A percentile compares a stretch with the other conserved stretches of the same genome.
phyloP scores from a whole-genome alignment of 2,113 vertebrate genomes.

The Menidia beryllina region DNA sequence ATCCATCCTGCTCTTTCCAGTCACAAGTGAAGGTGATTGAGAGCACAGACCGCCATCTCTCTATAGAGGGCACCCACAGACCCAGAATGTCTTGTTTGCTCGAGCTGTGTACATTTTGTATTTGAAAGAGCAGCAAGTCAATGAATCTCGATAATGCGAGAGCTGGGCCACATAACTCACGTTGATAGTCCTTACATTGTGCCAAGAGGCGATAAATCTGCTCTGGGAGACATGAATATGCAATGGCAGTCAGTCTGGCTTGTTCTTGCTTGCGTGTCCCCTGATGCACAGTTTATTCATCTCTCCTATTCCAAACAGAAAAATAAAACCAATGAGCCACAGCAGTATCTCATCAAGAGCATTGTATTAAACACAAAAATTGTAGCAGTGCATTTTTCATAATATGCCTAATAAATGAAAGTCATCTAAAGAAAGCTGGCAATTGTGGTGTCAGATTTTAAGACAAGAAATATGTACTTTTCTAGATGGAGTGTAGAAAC shows the following conservation, averaged over 20 bases:
- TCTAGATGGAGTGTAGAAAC: background rate
- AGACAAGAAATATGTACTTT: background rate
- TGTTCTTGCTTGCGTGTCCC: conserved; percentile 65
- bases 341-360: conserved; percentile 64
- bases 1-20: conserved; percentile 54
- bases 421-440: conserved; percentile 27
- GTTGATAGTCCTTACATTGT: conserved; percentile 86
- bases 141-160: conserved; percentile 90
- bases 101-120: conserved; percentile 72
- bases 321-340: conserved; percentile 80
- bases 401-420: conserved; percentile 50
- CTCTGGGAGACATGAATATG: conserved; percentile 84
- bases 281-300: conserved; percentile 69
- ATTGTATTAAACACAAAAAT: conserved; percentile 62
- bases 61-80: conserved; percentile 91
- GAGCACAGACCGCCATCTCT: conserved; percentile 80
- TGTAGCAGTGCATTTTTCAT: conserved; percentile 44
- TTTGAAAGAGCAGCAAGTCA: conserved; percentile 84
- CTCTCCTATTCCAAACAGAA: conserved; percentile 67
- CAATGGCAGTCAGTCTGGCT: conserved; percentile 80
- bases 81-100: conserved; percentile 85
- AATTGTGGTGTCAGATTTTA: background rate
- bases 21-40: conserved; percentile 69
- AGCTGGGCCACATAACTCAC: conserved; percentile 89
- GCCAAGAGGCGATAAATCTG: conserved; percentile 86